A percentile compares a stretch with the other conserved stretches of the same genome.
Evolutionary conservation across 2,797 vertebrate species (phyloP).

Genomic region (Tragopan temminckii): DNA sequence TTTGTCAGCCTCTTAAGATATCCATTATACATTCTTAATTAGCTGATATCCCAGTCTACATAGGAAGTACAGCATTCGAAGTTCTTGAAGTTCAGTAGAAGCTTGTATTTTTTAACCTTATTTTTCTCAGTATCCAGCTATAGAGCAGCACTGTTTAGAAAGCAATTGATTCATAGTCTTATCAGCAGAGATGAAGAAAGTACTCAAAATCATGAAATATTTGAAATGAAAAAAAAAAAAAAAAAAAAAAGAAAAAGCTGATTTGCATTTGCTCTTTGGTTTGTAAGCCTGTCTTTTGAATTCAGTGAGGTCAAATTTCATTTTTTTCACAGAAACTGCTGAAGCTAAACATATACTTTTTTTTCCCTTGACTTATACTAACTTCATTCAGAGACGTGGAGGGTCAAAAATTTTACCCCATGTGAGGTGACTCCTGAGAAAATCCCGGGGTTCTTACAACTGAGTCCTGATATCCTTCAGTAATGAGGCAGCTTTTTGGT

Average conservation of each 20-base stretch:
- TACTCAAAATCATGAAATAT: neutral
- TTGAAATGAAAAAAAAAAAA: neutral
- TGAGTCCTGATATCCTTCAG: neutral
- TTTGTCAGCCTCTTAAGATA: slow-evolving; percentile 10
- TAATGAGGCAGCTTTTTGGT: neutral
- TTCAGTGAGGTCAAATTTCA: neutral
- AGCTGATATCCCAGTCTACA: slow-evolving; percentile 1
- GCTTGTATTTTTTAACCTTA: neutral
- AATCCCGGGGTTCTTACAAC: neutral
- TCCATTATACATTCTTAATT: slow-evolving; percentile 38
- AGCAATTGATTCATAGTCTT: neutral
- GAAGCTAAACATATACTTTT: neutral
- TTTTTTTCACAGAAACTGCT: neutral
- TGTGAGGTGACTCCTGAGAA: neutral
- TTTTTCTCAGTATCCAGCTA: slow-evolving; percentile 7
- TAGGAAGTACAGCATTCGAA: neutral
- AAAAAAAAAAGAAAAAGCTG: neutral
- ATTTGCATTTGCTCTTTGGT: neutral
- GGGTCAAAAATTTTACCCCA: neutral
- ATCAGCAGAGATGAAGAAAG: neutral
- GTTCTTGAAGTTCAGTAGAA: neutral
- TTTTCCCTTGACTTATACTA: neutral
- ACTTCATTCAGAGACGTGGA: neutral
- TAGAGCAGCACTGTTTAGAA: neutral
- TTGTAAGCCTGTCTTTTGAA: neutral